Conservation (phyloP, 1,140 invertebrate species). For the Scaptomyza graminum region DNA sequence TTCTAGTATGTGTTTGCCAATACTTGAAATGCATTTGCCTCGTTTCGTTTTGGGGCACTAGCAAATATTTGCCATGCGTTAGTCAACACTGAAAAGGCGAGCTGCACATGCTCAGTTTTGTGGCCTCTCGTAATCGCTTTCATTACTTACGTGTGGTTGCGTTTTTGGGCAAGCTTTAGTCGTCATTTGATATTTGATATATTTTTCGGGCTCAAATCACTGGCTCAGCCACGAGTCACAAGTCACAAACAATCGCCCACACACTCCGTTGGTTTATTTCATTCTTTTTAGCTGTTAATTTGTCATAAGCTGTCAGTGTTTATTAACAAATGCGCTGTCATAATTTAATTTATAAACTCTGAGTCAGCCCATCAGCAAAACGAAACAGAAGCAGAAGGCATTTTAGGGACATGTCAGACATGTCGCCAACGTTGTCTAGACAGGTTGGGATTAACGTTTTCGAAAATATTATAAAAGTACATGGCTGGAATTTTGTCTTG, state of each 20-base stretch:
- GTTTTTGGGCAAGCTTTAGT: conserved; percentile 55
- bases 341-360: conserved; percentile 76
- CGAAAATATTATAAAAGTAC: background rate
- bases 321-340: conserved; percentile 72
- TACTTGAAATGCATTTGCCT: conserved; percentile 73
- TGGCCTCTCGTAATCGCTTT: conserved; percentile 41
- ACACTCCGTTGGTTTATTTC: conserved; percentile 46
- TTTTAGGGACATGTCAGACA: conserved; percentile 19
- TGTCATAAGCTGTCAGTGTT: conserved; percentile 70
- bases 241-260: conserved; percentile 69
- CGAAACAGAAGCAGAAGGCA: background rate
- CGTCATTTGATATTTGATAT: conserved; percentile 60
- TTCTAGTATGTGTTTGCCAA: conserved; percentile 62
- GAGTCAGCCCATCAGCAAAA: conserved; percentile 50
- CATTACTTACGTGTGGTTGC: conserved; percentile 66
- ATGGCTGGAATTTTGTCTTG: background rate
- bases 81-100: conserved; percentile 57
- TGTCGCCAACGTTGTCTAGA: conserved; percentile 67
- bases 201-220: conserved; percentile 31
- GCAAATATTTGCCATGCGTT: conserved; percentile 53
- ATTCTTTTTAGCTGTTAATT: conserved; percentile 64
- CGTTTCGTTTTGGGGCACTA: conserved; percentile 8
- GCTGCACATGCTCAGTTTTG: conserved; percentile 20
- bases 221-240: conserved; percentile 34
- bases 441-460: conserved; percentile 55